Evolutionary conservation across 2,113 vertebrate species (phyloP), one percentile per base, ranked within the genome.

Genomic region (Piaya cayana): DNA sequence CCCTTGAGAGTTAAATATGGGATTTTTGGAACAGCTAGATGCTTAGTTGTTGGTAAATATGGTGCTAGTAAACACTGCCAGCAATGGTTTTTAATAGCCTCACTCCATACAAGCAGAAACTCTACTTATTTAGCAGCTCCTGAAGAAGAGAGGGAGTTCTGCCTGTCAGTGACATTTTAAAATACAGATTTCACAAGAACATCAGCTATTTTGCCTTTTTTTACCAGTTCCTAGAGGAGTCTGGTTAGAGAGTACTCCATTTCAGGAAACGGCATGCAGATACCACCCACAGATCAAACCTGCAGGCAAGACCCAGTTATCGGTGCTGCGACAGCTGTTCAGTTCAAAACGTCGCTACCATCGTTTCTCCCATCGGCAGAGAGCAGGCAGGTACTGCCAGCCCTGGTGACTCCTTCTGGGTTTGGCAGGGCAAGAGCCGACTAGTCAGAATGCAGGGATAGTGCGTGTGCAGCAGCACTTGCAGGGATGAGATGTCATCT

Each of bases 261-360:
- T 80, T 58, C 43, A 34, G 67, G 50, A 52, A 45, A 3, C 4
- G 0, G 50, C 32, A 27, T 3, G 1, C 47, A 15, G 55, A 58
- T 75, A 49, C 20, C 36, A 19, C 27, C 12, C 34, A 3, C 58
- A 32, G 60, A 32, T 37, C 9, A 47, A 39, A 23, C 36, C 53
- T 42, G 20, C 15, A 22, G 58, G 21, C 1, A 3, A 56, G 89
- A 26, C 6, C 4, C 0, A 2, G n/a, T 34, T 49, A 30, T 21
- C 3, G 0, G 63, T 50, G 12, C 56, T 17, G 34, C 6, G 7
- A 50, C 2, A 2, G 14, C 23, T 30, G 83, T 9, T 19, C 11
- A 3, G 83, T 9, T 19, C 11, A 3, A 12, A 43, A 5, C 4
- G 0, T 29, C 4, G 30, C 75, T 52, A 13, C 0, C 0, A 12